Conservation (phyloP, 1,140 invertebrate genomes). For the Macrobrachium nipponense region DNA sequence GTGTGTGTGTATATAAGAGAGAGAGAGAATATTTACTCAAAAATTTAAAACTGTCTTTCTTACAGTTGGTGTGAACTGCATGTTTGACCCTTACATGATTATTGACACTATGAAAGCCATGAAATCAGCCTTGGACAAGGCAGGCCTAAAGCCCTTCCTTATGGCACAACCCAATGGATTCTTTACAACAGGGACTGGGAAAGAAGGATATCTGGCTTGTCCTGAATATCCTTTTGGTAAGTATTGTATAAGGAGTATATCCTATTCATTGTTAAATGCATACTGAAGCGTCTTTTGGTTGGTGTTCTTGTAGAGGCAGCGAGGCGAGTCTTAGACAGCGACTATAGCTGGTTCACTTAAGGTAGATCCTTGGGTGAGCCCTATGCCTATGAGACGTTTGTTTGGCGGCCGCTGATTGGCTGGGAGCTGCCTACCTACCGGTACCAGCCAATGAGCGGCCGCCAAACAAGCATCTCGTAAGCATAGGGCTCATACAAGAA, state of each 20-base stretch:
- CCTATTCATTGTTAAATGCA: no score
- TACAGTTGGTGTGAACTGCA: conserved; percentile 68
- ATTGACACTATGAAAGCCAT: conserved; percentile 65
- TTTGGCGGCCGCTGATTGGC: no score
- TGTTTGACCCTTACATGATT: conserved; percentile 67
- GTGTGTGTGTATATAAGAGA: background rate
- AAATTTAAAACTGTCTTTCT: background rate
- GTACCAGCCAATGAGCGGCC: no score
- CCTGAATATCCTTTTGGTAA: conserved; percentile 70
- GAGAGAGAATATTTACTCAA: background rate
- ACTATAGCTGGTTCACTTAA: no score
- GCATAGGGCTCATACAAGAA: no score
- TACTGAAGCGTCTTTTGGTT: no score
- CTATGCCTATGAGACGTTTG: no score
- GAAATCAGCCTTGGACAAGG: conserved; percentile 66
- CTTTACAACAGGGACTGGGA: conserved; percentile 66
- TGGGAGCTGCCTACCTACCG: no score
- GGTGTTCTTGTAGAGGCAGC: no score
- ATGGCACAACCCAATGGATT: conserved; percentile 68
- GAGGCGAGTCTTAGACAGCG: no score
- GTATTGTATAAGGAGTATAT: background rate
- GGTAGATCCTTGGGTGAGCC: no score
- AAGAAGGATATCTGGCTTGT: conserved; percentile 68
- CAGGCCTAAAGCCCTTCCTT: conserved; percentile 66
- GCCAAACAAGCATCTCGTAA: no score